Evolutionary conservation across 2,888 invertebrate genomes (phyloP).

Genomic region (Caenorhabditis zanzibari): DNA sequence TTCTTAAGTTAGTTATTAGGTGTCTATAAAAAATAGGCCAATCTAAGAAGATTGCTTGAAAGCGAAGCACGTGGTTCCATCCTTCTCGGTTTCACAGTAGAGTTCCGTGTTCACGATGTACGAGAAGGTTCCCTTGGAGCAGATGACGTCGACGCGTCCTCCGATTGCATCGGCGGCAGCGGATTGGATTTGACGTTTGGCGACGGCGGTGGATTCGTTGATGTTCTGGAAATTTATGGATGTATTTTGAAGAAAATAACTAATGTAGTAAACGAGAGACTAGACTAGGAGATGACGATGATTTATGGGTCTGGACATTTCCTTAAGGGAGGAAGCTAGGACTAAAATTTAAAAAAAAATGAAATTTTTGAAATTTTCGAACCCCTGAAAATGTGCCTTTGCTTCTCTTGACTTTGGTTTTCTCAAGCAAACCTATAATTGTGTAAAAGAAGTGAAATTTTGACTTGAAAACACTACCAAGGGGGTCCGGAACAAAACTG

Average conservation of each 20-base stretch:
- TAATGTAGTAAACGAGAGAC: no score
- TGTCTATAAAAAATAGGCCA: not conserved
- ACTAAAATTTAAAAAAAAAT: no score
- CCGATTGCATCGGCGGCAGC: slow-evolving; percentile 70
- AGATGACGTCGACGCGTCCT: slow-evolving; percentile 80
- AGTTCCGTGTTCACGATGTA: slow-evolving; percentile 80
- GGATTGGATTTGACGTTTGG: slow-evolving; percentile 79
- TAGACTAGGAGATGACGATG: not conserved
- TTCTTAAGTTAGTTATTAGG: slow-evolving; percentile 7
- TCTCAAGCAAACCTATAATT: no score
- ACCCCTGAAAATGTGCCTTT: no score
- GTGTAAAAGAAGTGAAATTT: no score
- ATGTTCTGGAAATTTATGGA: slow-evolving; percentile 76
- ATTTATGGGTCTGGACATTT: not conserved
- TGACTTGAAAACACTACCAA: no score
- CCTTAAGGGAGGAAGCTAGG: no score
- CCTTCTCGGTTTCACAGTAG: slow-evolving; percentile 74
- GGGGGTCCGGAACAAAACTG: no score
- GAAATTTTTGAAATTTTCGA: no score
- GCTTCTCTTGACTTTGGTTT: no score
- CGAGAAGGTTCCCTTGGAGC: slow-evolving; percentile 79
- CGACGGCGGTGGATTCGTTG: slow-evolving; percentile 75
- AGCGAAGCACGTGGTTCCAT: slow-evolving; percentile 82
- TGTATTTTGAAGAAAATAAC: not conserved
- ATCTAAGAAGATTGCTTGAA: slow-evolving; percentile 77